A percentile compares a stretch with the other conserved stretches of the same genome.
phyloP scores from a whole-genome alignment of 2,888 invertebrate species.

The Adela reaumurella region DNA sequence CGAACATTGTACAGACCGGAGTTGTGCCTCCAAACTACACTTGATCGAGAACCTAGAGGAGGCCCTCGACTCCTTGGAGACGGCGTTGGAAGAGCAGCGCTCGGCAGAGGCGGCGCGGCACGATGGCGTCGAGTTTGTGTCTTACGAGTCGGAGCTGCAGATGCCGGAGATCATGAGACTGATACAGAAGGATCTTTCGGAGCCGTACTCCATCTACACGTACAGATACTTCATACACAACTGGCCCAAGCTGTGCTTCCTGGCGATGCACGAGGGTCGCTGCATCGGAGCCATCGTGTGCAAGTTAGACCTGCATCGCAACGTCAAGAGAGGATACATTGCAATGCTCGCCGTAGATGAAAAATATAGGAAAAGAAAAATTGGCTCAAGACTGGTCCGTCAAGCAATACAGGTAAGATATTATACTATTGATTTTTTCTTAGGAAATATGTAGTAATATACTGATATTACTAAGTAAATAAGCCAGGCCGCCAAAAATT shows the following conservation, averaged over 20 bases:
- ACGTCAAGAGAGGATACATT: constrained; percentile 94
- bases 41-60: constrained; percentile 19
- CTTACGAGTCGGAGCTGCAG: constrained; percentile 92
- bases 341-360: constrained; percentile 99
- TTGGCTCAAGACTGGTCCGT: constrained; percentile 81
- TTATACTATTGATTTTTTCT: neutral
- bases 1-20: constrained; percentile 4
- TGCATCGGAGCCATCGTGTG: constrained; percentile 99
- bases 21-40: constrained; percentile 1
- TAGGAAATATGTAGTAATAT: too few relatives aligned
- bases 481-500: too few relatives aligned
- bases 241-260: constrained; percentile 98
- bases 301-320: constrained; percentile 91
- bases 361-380: constrained; percentile 88
- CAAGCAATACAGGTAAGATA: constrained; percentile 68
- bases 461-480: too few relatives aligned
- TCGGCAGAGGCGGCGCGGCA: constrained; percentile 13
- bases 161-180: constrained; percentile 99
- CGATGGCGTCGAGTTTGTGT: constrained; percentile 40
- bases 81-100: constrained; percentile 17
- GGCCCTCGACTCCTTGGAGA: constrained; percentile 8
- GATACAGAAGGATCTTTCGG: constrained; percentile 97
- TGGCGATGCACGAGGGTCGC: constrained; percentile 83
- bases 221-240: constrained; percentile 99
- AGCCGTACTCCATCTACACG: constrained; percentile 99